Conservation (phyloP, 2,113 vertebrate genomes). For the Pterocles orientalis region DNA sequence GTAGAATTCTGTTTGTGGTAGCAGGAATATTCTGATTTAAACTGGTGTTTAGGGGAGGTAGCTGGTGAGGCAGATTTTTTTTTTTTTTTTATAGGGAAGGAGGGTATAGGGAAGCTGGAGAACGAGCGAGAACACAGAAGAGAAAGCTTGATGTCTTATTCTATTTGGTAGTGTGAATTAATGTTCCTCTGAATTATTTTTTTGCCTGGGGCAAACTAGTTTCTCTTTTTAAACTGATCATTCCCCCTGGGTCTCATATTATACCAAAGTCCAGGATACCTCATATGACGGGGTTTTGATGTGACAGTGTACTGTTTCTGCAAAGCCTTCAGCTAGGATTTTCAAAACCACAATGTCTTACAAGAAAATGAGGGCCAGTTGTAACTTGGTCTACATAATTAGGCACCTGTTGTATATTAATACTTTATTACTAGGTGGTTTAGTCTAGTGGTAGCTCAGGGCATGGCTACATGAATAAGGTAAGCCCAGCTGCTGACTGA, state of each 20-base stretch:
- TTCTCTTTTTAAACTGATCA: conserved; percentile 61
- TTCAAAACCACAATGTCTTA: background rate
- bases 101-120: background rate
- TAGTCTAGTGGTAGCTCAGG: background rate
- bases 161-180: conserved; percentile 38
- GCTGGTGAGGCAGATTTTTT: background rate
- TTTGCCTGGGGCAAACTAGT: conserved; percentile 10
- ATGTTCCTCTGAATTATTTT: conserved; percentile 35
- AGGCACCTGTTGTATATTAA: background rate
- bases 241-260: conserved; percentile 17
- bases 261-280: background rate
- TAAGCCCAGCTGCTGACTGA: background rate
- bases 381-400: conserved; percentile 8
- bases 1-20: background rate
- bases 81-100: background rate
- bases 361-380: conserved; percentile 9
- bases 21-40: background rate
- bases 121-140: background rate
- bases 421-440: conserved; percentile 8
- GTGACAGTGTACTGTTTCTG: background rate
- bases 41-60: background rate
- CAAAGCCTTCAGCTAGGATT: conserved; percentile 34
- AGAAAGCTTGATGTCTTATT: background rate
- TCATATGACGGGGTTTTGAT: conserved; percentile 49
- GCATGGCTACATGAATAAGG: background rate